Evolutionary conservation across 1,140 invertebrate genomes (phyloP).

Genomic region (Saccostrea echinata): DNA sequence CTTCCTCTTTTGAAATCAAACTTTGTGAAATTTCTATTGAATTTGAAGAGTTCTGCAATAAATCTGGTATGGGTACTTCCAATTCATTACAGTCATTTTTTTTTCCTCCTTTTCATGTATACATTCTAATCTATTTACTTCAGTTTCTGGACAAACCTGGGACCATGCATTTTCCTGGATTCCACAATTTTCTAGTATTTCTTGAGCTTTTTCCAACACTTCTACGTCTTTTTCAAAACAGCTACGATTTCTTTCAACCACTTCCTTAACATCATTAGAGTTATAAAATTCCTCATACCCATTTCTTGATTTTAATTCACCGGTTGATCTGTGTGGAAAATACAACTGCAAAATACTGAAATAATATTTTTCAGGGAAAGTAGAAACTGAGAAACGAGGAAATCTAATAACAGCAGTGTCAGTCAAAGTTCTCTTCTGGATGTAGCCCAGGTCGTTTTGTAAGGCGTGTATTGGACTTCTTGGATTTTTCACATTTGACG

Average conservation of each 20-base stretch:
- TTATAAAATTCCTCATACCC: constrained; percentile 51
- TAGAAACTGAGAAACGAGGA: constrained; percentile 43
- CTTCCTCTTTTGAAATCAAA: constrained; percentile 18
- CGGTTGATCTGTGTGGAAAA: constrained; percentile 44
- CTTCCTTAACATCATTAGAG: constrained; percentile 39
- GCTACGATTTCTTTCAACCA: constrained; percentile 12
- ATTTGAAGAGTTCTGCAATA: background rate
- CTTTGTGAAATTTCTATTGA: background rate
- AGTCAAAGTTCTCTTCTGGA: constrained; percentile 42
- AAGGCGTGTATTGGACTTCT: background rate
- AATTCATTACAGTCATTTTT: background rate
- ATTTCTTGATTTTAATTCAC: constrained; percentile 45
- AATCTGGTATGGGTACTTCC: constrained; percentile 5
- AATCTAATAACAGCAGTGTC: constrained; percentile 54
- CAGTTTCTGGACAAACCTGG: constrained; percentile 35
- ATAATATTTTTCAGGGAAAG: constrained; percentile 55
- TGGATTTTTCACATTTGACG: constrained; percentile 13
- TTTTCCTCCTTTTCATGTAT: background rate
- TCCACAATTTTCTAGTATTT: constrained; percentile 30
- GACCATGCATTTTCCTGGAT: constrained; percentile 52
- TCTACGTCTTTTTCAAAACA: constrained; percentile 13
- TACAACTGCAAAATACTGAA: constrained; percentile 51
- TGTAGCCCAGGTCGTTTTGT: constrained; percentile 53
- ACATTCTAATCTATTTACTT: constrained; percentile 35
- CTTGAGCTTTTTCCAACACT: background rate